These are phyloP conservation scores for Daptonema setosum DNA, from an alignment of 2,888 invertebrate genomes.

Conservation along the genomic window DNA sequence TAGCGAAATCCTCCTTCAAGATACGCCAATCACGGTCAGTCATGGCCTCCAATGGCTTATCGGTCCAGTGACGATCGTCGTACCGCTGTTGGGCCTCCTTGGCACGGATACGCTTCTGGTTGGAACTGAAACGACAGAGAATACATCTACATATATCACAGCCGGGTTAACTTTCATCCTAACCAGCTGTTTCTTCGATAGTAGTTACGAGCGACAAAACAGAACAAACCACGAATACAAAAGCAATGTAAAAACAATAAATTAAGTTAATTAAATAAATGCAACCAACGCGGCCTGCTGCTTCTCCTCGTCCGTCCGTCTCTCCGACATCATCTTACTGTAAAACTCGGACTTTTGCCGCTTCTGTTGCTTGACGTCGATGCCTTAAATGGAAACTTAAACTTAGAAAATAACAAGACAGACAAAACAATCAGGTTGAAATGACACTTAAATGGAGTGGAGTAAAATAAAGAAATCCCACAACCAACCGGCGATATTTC, in stretches of 20 bases:
- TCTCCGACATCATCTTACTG: constrained; percentile 72
- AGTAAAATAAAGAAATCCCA: no score
- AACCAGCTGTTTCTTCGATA: no score
- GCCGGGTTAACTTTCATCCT: no score
- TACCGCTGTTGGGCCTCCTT: constrained; percentile 94
- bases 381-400: no score
- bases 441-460: no score
- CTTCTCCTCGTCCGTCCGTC: constrained; percentile 84
- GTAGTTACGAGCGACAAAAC: no score
- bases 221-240: no score
- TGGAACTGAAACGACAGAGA: constrained; percentile 36
- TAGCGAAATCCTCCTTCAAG: constrained; percentile 35
- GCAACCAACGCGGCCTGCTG: constrained; percentile 56
- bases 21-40: constrained; percentile 98
- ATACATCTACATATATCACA: no score
- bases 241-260: no score
- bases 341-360: constrained; percentile 90
- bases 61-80: constrained; percentile 98
- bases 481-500: constrained; percentile 90
- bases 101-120: constrained; percentile 69
- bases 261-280: no score
- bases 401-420: constrained; percentile 9
- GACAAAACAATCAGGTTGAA: no score
- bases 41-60: constrained; percentile 81
- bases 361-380: constrained; percentile 27